Evolutionary conservation across 2,113 vertebrate genomes (phyloP).

Genomic region (Engraulis encrasicolus): DNA sequence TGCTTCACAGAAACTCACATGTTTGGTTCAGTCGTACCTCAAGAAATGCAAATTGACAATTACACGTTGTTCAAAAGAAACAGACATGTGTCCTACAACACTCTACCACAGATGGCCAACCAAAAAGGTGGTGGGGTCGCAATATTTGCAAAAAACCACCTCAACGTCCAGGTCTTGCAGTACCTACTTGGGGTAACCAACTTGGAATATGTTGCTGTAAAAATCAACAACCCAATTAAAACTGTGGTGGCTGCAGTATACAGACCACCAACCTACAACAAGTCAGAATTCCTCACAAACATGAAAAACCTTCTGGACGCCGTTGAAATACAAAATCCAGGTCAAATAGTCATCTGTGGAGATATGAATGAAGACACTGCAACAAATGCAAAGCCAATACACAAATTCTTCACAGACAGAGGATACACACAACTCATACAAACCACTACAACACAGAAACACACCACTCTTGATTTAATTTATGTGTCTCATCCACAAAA

Average conservation of each 20-base stretch:
- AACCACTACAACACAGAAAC: no score
- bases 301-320: background rate
- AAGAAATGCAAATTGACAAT: conserved; percentile 34
- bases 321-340: background rate
- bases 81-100: conserved; percentile 43
- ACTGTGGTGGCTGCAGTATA: background rate
- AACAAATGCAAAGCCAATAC: no score
- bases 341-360: background rate
- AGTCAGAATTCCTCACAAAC: background rate
- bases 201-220: conserved; percentile 27
- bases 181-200: conserved; percentile 45
- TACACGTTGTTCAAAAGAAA: conserved; percentile 48
- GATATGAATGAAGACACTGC: background rate
- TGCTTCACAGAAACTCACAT: conserved; percentile 52
- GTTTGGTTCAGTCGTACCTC: conserved; percentile 39
- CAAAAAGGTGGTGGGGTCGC: conserved; percentile 35
- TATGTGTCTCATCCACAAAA: no score
- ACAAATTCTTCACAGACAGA: no score
- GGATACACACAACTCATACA: no score
- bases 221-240: background rate
- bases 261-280: background rate
- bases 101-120: conserved; percentile 24
- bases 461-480: no score
- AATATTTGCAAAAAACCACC: conserved; percentile 3
- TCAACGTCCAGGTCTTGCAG: background rate